Evolutionary conservation across 2,888 invertebrate species (phyloP).

Genomic region (Ernsta delagoae): DNA sequence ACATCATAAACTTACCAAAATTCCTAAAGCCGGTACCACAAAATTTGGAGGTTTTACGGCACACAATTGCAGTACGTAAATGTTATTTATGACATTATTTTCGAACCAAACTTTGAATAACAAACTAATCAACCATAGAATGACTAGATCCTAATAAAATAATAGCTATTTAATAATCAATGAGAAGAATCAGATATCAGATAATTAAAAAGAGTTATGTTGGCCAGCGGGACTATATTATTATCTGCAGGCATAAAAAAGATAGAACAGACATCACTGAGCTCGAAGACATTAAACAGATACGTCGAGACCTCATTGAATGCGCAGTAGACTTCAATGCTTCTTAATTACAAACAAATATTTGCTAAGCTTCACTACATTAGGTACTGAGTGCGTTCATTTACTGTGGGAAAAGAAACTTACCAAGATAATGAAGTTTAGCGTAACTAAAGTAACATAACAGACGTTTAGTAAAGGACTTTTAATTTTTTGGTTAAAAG

Average conservation of each 20-base stretch:
- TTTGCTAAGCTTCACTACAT: constrained; percentile 5
- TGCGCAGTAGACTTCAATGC: constrained; percentile 18
- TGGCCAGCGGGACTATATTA: constrained; percentile 1
- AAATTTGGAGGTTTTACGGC: not conserved
- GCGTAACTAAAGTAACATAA: not conserved
- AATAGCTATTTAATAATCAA: not conserved
- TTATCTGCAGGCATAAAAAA: not conserved
- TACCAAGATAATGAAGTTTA: not conserved
- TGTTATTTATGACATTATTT: too few relatives aligned
- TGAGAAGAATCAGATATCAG: not conserved
- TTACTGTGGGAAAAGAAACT: not conserved
- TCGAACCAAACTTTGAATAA: too few relatives aligned
- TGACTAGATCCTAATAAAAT: not conserved
- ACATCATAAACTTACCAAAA: too few relatives aligned
- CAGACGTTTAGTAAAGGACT: too few relatives aligned
- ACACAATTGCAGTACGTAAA: too few relatives aligned
- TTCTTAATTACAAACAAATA: constrained; percentile 19
- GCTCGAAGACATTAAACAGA: constrained; percentile 22
- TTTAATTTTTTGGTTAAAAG: too few relatives aligned
- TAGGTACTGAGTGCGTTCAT: not conserved
- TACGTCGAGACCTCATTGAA: constrained; percentile 16
- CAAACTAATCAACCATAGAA: too few relatives aligned
- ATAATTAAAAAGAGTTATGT: not conserved
- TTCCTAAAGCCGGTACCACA: too few relatives aligned
- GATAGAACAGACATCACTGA: constrained; percentile 13